phyloP scores from a whole-genome alignment of 2,113 vertebrate species.

The Coptodon bakossiorum region DNA sequence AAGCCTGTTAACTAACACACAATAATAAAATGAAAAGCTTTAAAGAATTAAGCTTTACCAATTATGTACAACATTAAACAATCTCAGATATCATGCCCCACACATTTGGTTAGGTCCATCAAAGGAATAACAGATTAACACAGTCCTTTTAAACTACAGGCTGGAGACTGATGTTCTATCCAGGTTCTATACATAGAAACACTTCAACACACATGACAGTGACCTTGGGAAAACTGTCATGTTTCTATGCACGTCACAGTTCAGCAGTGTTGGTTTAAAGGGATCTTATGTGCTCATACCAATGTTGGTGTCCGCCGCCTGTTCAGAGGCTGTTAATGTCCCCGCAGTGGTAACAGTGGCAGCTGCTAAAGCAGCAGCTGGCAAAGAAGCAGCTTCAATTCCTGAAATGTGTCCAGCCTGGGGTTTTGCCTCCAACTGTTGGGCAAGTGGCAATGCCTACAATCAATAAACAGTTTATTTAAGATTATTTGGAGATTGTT shows the following conservation, averaged over 20 bases:
- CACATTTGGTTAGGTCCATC: not conserved
- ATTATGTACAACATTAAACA: not conserved
- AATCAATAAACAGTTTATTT: not conserved
- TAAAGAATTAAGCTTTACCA: not conserved
- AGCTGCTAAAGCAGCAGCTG: conserved; percentile 4
- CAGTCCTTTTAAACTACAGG: not conserved
- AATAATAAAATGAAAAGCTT: not conserved
- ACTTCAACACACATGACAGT: not conserved
- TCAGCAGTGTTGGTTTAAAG: not conserved
- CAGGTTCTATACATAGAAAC: not conserved
- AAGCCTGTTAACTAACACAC: not conserved
- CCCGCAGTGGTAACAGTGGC: conserved; percentile 15
- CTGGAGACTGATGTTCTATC: not conserved
- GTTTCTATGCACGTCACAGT: not conserved
- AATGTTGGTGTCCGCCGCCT: not conserved
- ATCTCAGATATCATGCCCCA: not conserved
- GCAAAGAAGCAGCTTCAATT: not conserved
- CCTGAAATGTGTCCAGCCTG: conserved; percentile 21
- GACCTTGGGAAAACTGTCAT: not conserved
- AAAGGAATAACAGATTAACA: not conserved
- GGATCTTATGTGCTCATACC: conserved; percentile 15
- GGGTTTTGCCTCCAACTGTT: conserved; percentile 42
- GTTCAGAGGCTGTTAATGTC: conserved; percentile 14
- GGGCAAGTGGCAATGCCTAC: conserved; percentile 45
- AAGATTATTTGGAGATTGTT: not conserved